Evolutionary conservation across 2,113 vertebrate species (phyloP).

Genomic region (Marcusenius ussheri): DNA sequence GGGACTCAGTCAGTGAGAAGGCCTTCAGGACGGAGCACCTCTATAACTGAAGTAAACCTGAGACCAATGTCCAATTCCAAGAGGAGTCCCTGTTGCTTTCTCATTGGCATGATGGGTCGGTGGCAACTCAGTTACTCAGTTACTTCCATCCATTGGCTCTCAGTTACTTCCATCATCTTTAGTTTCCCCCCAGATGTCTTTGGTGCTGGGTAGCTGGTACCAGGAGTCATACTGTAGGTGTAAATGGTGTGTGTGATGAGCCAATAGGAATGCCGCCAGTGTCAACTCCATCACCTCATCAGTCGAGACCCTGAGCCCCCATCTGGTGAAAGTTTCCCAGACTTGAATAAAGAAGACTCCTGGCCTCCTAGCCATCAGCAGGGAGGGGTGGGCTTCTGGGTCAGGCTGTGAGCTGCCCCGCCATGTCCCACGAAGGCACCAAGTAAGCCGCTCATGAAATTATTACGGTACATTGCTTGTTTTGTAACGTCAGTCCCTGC

Average conservation of each 20-base stretch:
- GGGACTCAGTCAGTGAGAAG: too few species aligned
- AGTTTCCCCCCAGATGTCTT: too few species aligned
- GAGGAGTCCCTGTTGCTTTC: too few species aligned
- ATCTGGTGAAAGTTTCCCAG: neutral
- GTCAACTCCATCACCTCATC: neutral
- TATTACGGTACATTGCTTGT: neutral
- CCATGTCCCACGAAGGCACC: neutral
- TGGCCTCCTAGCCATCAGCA: neutral
- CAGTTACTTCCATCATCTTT: too few species aligned
- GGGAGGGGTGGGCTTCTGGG: neutral
- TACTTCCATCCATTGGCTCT: too few species aligned
- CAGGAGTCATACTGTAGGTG: too few species aligned
- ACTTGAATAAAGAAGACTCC: neutral
- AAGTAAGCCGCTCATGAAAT: neutral
- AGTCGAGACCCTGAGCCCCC: neutral
- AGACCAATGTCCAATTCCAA: too few species aligned
- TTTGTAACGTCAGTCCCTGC: neutral
- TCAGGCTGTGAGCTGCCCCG: neutral
- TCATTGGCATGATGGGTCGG: too few species aligned
- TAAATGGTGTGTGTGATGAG: neutral
- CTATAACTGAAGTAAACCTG: too few species aligned
- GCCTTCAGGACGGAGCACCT: too few species aligned
- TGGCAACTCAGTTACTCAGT: too few species aligned
- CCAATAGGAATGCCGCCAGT: neutral
- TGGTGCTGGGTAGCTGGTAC: too few species aligned